Evolutionary conservation across 2,888 invertebrate species (phyloP), one percentile per base, ranked within the genome.

Genomic region (Hofmannophila pseudospretella): DNA sequence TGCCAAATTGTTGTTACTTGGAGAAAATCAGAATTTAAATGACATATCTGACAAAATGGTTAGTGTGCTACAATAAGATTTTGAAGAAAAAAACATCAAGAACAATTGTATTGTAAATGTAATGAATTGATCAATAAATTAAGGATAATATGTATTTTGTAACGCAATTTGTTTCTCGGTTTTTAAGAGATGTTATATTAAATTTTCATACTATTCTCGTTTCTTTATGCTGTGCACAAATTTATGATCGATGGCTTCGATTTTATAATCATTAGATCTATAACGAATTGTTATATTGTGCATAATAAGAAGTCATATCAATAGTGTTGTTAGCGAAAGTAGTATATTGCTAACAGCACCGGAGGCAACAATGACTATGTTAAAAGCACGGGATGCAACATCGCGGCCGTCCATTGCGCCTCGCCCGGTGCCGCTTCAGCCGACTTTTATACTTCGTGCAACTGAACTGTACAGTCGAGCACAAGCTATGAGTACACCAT

Each of bases 11-110:
- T 82, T 78, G 69, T 82, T 79, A 84, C 81, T 71, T 71, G 80
- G 84, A 81, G 77, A 79, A 84, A 82, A 81, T 81, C 82, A 72
- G 85, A 86, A 86, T 86, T 86, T 86, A 86, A 80, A 84, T 80
- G 65, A 86, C 86, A 86, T 86, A 86, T 86, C 86, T 84, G 81
- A 82, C 79, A 85, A 84, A 81, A 85, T 85, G 86, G 86, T 86
- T 86, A 86, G 86, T 86, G 86, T 85, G 81, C 79, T 86, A 86
- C 82, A 76, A 76, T 85, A 84, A 82, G 84, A 74, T 75, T 75
- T 73, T 72, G 71, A 69, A 66, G 70, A 65, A 63, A 67, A 67
- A 77, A 78, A 69, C 80, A 80, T 74, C 79, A 82, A 78, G 71
- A 78, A 79, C 82, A 80, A 77, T n/a, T 85, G 79, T 85, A 82